phyloP scores from a whole-genome alignment of 1,140 invertebrate genomes.

The Conus ventricosus region DNA sequence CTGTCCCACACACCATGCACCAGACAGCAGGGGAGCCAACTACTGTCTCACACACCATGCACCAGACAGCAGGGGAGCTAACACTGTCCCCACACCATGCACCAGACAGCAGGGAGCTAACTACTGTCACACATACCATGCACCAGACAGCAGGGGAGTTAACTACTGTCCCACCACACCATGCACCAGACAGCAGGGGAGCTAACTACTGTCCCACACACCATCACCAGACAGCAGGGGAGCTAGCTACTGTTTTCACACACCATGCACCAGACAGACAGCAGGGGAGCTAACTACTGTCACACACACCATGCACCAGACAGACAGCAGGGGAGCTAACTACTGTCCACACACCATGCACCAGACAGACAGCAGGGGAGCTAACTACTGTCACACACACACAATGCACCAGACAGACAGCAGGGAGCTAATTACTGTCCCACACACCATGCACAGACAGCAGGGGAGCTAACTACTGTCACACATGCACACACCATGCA shows the following conservation, averaged over 20 bases:
- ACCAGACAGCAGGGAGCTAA: conserved; percentile 55
- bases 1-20: neutral
- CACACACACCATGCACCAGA: neutral
- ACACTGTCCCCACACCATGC: neutral
- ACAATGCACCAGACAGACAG: too few relatives aligned
- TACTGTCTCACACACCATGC: too few relatives aligned
- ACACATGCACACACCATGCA: neutral
- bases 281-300: too few relatives aligned
- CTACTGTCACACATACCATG: neutral
- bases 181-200: too few relatives aligned
- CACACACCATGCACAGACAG: conserved; percentile 48
- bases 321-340: neutral
- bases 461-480: neutral
- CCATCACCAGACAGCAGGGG: too few relatives aligned
- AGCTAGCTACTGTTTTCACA: neutral
- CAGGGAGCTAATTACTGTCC: too few relatives aligned
- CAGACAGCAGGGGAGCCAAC: too few relatives aligned
- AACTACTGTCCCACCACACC: neutral
- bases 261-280: conserved; percentile 52
- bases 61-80: too few relatives aligned
- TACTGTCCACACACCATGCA: neutral
- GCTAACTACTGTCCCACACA: too few relatives aligned
- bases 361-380: too few relatives aligned
- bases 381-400: too few relatives aligned
- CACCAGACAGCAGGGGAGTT: neutral